A percentile compares a stretch with the other conserved stretches of the same genome.
These are phyloP conservation scores for Rhagologus leucostigma DNA, from an alignment of 2,113 vertebrate genomes.

Conservation along the genomic window DNA sequence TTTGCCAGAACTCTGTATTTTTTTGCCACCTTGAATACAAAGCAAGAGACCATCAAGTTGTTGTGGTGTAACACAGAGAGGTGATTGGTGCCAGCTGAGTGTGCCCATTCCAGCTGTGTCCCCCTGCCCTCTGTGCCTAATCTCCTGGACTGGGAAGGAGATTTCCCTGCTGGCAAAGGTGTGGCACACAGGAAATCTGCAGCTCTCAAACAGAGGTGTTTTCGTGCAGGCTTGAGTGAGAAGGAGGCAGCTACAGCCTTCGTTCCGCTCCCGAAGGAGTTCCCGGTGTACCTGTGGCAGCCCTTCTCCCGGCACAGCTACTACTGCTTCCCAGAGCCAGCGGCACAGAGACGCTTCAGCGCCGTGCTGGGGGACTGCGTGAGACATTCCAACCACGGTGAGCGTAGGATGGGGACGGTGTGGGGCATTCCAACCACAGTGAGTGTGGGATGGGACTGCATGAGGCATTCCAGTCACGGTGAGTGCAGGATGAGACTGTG, in stretches of 20 bases:
- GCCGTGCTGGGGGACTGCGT: constrained; percentile 82
- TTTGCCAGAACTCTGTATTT: not conserved
- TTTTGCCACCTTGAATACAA: not conserved
- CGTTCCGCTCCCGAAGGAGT: constrained; percentile 76
- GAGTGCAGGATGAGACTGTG: not conserved
- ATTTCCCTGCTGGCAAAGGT: not conserved
- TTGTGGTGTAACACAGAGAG: not conserved
- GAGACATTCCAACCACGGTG: constrained; percentile 76
- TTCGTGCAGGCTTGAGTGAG: constrained; percentile 56
- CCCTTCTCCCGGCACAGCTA: constrained; percentile 83
- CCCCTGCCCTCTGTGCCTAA: not conserved
- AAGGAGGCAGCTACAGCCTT: constrained; percentile 78
- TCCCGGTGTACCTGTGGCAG: constrained; percentile 87
- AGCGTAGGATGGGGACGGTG: not conserved
- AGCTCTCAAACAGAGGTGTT: not conserved
- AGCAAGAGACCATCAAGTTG: not conserved
- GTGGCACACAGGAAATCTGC: not conserved
- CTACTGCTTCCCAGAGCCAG: constrained; percentile 80
- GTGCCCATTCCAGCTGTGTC: not conserved
- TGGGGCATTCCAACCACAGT: not conserved
- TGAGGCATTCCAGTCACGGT: not conserved
- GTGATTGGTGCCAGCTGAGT: not conserved
- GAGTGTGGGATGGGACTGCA: not conserved
- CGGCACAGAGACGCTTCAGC: constrained; percentile 73
- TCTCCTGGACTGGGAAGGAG: not conserved